Evolutionary conservation across 2,797 vertebrate species (phyloP).

Genomic region (Chaetophractus vellerosus): DNA sequence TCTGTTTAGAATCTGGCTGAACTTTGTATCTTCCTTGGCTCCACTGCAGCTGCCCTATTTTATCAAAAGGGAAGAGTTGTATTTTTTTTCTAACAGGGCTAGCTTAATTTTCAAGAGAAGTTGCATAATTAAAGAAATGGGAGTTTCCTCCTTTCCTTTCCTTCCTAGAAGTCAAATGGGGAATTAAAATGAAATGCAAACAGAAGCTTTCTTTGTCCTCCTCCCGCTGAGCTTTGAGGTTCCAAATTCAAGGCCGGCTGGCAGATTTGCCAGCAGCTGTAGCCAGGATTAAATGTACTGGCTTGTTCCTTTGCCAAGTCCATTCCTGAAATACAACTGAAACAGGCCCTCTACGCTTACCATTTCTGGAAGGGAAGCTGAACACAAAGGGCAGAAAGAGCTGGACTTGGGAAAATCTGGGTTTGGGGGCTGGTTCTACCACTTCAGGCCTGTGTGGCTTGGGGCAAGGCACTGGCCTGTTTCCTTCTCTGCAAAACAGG

Average conservation of each 20-base stretch:
- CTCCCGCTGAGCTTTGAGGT: background rate
- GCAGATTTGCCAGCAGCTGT: conserved; percentile 39
- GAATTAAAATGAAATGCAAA: conserved; percentile 13
- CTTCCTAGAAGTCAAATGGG: conserved; percentile 33
- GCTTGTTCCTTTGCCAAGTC: conserved; percentile 58
- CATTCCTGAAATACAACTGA: conserved; percentile 52
- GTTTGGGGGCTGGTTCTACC: background rate
- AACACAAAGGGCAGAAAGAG: background rate
- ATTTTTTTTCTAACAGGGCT: conserved; percentile 34
- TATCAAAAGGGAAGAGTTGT: conserved; percentile 32
- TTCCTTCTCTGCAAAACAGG: conserved; percentile 49
- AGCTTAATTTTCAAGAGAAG: conserved; percentile 52
- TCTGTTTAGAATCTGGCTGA: background rate
- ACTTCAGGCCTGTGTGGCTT: background rate
- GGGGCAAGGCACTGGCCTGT: background rate
- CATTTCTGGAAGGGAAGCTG: background rate
- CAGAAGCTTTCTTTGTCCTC: conserved; percentile 38
- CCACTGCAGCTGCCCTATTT: background rate
- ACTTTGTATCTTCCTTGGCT: background rate
- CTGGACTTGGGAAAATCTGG: background rate
- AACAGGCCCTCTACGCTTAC: background rate
- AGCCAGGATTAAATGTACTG: conserved; percentile 46
- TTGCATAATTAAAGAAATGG: background rate
- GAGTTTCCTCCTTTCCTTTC: background rate
- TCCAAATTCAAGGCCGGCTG: conserved; percentile 46